Evolutionary conservation across 2,113 vertebrate genomes (phyloP).

Genomic region (Procavia capensis): DNA sequence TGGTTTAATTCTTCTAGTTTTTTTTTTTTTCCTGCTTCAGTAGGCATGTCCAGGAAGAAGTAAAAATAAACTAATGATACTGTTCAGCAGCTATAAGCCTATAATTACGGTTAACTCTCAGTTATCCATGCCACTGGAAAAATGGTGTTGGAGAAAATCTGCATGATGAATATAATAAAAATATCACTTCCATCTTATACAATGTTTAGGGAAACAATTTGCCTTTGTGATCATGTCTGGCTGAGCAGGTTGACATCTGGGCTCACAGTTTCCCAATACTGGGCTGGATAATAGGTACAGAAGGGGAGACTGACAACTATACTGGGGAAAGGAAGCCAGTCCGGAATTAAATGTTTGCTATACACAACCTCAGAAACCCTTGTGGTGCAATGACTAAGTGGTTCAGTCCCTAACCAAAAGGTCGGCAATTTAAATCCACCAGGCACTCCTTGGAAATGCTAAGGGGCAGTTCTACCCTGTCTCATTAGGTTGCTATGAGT

Average conservation of each 20-base stretch:
- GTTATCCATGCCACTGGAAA: conserved; percentile 28
- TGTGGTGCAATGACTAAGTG: too few species aligned
- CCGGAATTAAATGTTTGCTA: not conserved
- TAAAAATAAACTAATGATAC: conserved; percentile 70
- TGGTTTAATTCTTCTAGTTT: conserved; percentile 32
- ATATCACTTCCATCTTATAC: not conserved
- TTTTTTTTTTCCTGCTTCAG: conserved; percentile 33
- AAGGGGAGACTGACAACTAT: not conserved
- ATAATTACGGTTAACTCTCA: conserved; percentile 58
- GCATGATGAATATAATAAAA: not conserved
- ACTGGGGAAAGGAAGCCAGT: not conserved
- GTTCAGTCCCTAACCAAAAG: too few species aligned
- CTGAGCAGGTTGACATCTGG: not conserved
- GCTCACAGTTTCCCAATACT: not conserved
- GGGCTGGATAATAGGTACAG: not conserved
- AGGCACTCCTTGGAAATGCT: too few species aligned
- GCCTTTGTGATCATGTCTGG: conserved; percentile 34
- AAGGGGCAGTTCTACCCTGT: too few species aligned
- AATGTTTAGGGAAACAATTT: not conserved
- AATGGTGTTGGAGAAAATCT: not conserved
- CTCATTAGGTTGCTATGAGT: too few species aligned
- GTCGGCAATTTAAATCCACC: too few species aligned
- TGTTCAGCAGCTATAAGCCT: conserved; percentile 53
- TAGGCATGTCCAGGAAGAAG: conserved; percentile 65
- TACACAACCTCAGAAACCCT: rapidly evolving